Percentiles rank a stretch among this genome's conserved stretches.
Evolutionary conservation across 2,888 invertebrate species (phyloP).

Genomic region (Glyphotaelius pellucidus): DNA sequence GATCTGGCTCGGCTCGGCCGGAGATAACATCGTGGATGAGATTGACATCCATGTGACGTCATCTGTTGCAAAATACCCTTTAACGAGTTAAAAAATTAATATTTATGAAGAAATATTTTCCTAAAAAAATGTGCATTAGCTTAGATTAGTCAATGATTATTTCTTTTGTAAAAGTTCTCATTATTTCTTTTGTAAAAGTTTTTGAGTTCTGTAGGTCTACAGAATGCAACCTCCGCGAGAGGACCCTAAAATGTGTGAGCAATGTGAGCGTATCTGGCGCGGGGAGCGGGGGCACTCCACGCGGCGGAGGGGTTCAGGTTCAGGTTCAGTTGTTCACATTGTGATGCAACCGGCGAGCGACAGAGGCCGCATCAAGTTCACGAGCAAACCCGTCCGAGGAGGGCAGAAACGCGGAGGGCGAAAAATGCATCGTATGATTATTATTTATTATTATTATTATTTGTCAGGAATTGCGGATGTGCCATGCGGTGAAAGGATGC

Average conservation of each 20-base stretch:
- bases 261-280: background rate
- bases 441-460: background rate
- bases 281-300: background rate
- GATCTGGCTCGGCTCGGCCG: too few species aligned
- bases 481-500: background rate
- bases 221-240: background rate
- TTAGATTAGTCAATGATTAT: background rate
- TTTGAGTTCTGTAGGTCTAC: background rate
- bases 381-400: background rate
- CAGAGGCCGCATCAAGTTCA: constrained; percentile 26
- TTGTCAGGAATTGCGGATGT: background rate
- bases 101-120: too few species aligned
- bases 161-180: background rate
- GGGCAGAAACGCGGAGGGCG: background rate
- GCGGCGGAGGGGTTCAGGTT: background rate
- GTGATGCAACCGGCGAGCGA: constrained; percentile 3
- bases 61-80: background rate
- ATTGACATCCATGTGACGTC: background rate
- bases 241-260: background rate
- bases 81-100: background rate
- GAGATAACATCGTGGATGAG: background rate
- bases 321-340: background rate
- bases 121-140: too few species aligned
- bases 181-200: background rate
- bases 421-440: background rate